Conservation (phyloP, 1,140 invertebrate genomes). For the Gryon sp. region DNA sequence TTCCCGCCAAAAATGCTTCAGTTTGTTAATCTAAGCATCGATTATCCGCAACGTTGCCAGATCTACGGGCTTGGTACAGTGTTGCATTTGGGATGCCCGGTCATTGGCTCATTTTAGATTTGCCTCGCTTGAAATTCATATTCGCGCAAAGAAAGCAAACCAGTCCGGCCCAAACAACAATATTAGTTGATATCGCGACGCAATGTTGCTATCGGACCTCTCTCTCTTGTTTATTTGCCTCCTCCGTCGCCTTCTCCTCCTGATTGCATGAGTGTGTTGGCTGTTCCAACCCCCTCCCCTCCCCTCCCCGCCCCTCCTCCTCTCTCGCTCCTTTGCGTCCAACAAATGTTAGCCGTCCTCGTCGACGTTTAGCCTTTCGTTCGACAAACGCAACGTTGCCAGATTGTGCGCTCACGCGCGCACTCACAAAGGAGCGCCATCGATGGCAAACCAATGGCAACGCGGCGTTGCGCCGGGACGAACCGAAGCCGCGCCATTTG, state of each 20-base stretch:
- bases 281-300: conserved; percentile 27
- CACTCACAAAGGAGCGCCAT: conserved; percentile 78
- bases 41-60: too few relatives aligned
- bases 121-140: too few relatives aligned
- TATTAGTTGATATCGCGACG: conserved; percentile 9
- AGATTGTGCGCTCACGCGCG: conserved; percentile 70
- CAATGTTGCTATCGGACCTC: conserved; percentile 1
- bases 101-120: too few relatives aligned
- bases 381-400: conserved; percentile 72
- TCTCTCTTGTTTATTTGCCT: conserved; percentile 46
- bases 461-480: conserved; percentile 50
- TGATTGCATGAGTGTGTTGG: conserved; percentile 30
- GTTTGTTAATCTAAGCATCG: too few relatives aligned
- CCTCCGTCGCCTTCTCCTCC: too few relatives aligned
- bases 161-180: too few relatives aligned
- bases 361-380: conserved; percentile 65
- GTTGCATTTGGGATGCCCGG: too few relatives aligned
- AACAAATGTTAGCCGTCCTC: conserved; percentile 9
- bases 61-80: too few relatives aligned
- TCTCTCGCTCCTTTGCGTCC: conserved; percentile 1
- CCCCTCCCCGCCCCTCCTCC: too few relatives aligned
- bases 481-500: conserved; percentile 68
- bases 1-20: too few relatives aligned
- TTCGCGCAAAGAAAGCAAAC: too few relatives aligned
- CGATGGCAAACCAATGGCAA: conserved; percentile 68